Evolutionary conservation across 2,888 invertebrate genomes (phyloP).

Genomic region (Onchidella celtica): DNA sequence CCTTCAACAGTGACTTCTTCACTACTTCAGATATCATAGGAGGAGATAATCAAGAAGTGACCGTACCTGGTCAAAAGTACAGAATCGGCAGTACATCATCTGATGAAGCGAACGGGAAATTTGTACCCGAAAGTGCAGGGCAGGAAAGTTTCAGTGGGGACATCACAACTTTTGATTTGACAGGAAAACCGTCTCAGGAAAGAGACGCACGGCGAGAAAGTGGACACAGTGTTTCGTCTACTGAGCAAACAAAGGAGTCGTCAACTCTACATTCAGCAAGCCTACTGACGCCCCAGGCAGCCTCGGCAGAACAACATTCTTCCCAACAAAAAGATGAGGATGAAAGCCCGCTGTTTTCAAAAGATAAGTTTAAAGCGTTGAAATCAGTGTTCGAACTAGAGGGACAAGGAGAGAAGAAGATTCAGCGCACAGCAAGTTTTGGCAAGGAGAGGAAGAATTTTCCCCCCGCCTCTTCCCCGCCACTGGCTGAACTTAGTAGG

Average conservation of each 20-base stretch:
- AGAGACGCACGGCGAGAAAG: background rate
- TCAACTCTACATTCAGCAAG: background rate
- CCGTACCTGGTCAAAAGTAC: background rate
- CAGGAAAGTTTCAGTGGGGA: background rate
- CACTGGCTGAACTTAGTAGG: background rate
- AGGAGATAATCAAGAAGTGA: too few species aligned
- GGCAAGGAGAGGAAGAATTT: background rate
- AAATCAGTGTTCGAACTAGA: conserved; percentile 15
- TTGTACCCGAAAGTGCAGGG: background rate
- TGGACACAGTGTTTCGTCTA: background rate
- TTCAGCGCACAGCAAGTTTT: background rate
- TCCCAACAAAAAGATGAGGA: background rate
- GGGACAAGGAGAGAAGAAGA: background rate
- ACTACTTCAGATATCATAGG: background rate
- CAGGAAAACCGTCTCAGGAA: background rate
- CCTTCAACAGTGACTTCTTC: conserved; percentile 36
- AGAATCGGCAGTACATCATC: background rate
- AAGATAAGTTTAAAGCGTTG: conserved; percentile 7
- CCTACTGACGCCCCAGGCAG: background rate
- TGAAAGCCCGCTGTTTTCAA: conserved; percentile 2
- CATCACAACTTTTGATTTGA: background rate
- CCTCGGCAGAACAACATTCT: background rate
- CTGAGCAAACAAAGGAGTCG: background rate
- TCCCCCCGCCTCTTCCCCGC: background rate
- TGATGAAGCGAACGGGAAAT: background rate